These are phyloP conservation scores for Galeopterus variegatus DNA, from an alignment of 2,113 vertebrate genomes.

Conservation along the genomic window DNA sequence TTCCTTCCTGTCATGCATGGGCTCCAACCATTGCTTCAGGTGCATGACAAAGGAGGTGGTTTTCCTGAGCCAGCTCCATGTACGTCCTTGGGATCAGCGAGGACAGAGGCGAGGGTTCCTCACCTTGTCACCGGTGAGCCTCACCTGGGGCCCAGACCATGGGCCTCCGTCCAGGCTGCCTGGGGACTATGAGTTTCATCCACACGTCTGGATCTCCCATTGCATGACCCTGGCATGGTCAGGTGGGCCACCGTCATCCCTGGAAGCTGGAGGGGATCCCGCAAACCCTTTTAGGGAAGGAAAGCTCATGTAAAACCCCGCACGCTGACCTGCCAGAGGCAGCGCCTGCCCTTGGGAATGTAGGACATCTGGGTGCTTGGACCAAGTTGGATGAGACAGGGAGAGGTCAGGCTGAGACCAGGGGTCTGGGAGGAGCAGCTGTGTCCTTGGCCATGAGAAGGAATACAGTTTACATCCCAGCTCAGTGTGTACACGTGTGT, in stretches of 20 bases:
- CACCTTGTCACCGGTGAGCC: neutral
- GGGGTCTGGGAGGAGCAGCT: too few species aligned
- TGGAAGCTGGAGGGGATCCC: neutral
- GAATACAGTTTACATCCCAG: neutral
- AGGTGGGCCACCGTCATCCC: neutral
- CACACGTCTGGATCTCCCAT: neutral
- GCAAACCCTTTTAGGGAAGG: neutral
- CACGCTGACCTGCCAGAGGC: neutral
- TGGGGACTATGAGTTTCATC: neutral
- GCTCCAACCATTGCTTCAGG: too few species aligned
- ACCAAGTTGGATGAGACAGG: too few species aligned
- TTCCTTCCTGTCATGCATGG: neutral
- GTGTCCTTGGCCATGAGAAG: neutral
- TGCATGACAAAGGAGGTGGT: neutral
- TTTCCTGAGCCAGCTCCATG: neutral
- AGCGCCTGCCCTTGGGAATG: accelerated
- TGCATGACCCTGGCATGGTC: neutral
- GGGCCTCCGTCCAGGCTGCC: neutral
- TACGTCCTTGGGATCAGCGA: neutral
- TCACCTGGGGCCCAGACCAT: neutral
- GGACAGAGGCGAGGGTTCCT: neutral
- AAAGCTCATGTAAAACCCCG: neutral
- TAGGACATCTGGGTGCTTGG: accelerated
- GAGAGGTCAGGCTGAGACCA: neutral
- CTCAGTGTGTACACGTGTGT: neutral